phyloP scores from a whole-genome alignment of 2,888 invertebrate species.

The Drosophila atroscutellata region DNA sequence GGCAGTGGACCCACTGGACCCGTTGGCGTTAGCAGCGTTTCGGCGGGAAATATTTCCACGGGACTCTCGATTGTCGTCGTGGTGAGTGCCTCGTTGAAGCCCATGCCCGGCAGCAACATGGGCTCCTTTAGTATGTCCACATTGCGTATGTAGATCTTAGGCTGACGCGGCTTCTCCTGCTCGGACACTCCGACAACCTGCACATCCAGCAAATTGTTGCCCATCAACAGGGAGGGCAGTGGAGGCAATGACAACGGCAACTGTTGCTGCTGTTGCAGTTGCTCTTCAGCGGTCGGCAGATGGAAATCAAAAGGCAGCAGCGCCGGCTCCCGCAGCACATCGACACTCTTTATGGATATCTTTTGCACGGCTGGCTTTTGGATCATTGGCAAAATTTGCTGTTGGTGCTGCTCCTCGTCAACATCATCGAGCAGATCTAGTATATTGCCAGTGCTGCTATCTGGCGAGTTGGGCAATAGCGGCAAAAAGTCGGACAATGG shows the following conservation, averaged over 20 bases:
- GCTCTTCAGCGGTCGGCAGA: conserved; percentile 44
- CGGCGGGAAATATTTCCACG: conserved; percentile 47
- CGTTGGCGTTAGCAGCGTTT: conserved; percentile 57
- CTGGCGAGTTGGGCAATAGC: conserved; percentile 36
- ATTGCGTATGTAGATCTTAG: conserved; percentile 85
- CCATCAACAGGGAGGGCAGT: conserved; percentile 27
- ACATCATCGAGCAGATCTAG: conserved; percentile 57
- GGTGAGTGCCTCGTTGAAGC: conserved; percentile 36
- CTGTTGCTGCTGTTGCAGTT: conserved; percentile 11
- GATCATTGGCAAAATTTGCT: not conserved
- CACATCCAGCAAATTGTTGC: conserved; percentile 38
- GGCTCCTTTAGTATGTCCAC: conserved; percentile 84
- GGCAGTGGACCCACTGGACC: conserved; percentile 45
- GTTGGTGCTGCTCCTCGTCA: conserved; percentile 21
- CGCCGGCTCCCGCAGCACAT: conserved; percentile 82
- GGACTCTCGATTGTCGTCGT: conserved; percentile 10
- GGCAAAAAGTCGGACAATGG: conserved; percentile 50
- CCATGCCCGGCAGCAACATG: conserved; percentile 74
- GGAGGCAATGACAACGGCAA: conserved; percentile 6
- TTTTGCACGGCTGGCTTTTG: conserved; percentile 73
- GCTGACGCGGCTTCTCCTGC: conserved; percentile 74
- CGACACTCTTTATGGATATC: conserved; percentile 84
- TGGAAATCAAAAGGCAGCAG: conserved; percentile 76
- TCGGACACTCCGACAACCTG: conserved; percentile 32
- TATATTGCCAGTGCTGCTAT: conserved; percentile 45